Percentiles rank a stretch among this genome's conserved stretches.
Evolutionary conservation across 2,113 vertebrate species (phyloP).

Genomic region (Tiliqua scincoides): DNA sequence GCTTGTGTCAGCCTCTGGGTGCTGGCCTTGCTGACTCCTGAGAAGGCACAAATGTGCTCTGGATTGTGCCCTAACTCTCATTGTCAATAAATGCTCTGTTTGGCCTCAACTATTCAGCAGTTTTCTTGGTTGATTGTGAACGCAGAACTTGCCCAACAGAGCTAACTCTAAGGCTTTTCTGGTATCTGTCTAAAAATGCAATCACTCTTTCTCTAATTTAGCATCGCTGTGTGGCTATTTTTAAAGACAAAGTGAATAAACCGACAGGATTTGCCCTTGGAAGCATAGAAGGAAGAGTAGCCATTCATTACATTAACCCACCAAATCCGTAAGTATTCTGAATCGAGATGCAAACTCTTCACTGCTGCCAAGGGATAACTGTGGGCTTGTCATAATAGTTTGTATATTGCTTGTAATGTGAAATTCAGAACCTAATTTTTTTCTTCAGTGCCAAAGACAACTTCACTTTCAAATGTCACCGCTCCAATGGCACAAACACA

Average conservation of each 20-base stretch:
- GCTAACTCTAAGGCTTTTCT: background rate
- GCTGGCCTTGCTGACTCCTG: too few relatives aligned
- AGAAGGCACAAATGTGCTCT: too few relatives aligned
- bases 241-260: slow-evolving; percentile 99
- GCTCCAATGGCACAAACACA: slow-evolving; percentile 98
- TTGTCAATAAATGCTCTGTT: background rate
- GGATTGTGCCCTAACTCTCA: too few relatives aligned
- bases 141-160: background rate
- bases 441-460: slow-evolving; percentile 94
- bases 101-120: background rate
- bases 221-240: slow-evolving; percentile 99
- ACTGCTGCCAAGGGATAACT: background rate
- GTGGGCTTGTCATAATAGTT: background rate
- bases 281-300: slow-evolving; percentile 97
- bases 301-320: slow-evolving; percentile 98
- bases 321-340: slow-evolving; percentile 92
- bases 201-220: slow-evolving; percentile 56
- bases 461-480: slow-evolving; percentile 99
- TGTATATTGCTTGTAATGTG: background rate
- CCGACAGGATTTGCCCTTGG: slow-evolving; percentile 98
- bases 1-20: too few relatives aligned
- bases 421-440: slow-evolving; percentile 18
- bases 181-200: background rate
- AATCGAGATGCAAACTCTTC: background rate
- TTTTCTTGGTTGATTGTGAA: background rate